phyloP scores from a whole-genome alignment of 2,113 vertebrate species.

The Myanophis thanlyinensis region DNA sequence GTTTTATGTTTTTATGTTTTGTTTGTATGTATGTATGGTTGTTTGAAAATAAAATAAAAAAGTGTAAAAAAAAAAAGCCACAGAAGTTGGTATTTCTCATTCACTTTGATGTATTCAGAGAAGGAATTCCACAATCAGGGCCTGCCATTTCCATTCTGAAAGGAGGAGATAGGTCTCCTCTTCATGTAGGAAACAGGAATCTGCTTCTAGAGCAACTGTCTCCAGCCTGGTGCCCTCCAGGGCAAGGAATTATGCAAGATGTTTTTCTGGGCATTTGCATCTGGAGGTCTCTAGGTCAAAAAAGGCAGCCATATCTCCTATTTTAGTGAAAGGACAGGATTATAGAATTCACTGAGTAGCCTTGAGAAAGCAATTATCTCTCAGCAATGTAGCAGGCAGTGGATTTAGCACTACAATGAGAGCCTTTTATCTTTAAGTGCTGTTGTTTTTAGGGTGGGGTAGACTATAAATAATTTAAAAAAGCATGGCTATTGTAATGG shows the following conservation, averaged over 20 bases:
- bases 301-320: background rate
- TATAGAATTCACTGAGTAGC: background rate
- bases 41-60: too few relatives aligned
- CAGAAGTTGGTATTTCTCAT: background rate
- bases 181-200: background rate
- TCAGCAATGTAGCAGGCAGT: background rate
- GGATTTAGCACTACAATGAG: background rate
- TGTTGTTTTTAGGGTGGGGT: background rate
- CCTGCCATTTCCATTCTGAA: background rate
- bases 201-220: background rate
- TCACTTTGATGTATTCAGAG: background rate
- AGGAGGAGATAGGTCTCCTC: background rate
- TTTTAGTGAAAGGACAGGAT: background rate
- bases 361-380: conserved; percentile 2
- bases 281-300: background rate
- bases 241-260: background rate
- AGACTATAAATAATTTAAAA: background rate
- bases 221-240: background rate
- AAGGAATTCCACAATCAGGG: background rate
- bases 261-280: background rate
- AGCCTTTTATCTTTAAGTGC: background rate
- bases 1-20: too few relatives aligned
- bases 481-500: background rate
- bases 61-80: too few relatives aligned
- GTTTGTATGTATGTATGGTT: too few relatives aligned